A percentile compares a stretch with the other conserved stretches of the same genome.
phyloP scores from a whole-genome alignment of 2,888 invertebrate species.

The Apodemia hepburni region DNA sequence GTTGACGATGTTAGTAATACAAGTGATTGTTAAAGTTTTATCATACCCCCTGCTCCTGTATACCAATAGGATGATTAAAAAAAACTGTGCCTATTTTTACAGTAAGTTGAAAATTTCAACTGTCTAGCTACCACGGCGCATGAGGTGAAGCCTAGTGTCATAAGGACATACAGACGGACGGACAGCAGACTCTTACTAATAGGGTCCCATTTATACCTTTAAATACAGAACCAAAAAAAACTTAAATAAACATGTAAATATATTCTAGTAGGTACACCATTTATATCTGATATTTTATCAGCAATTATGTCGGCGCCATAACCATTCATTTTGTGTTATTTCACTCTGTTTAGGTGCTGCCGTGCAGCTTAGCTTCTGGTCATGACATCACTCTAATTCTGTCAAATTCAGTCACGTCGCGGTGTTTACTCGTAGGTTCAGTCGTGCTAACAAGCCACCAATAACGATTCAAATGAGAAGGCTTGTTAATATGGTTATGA shows the following conservation, averaged over 20 bases:
- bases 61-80: no score
- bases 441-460: not conserved
- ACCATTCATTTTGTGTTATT: constrained; percentile 7
- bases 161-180: no score
- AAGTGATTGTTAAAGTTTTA: no score
- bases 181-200: no score
- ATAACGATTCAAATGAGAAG: constrained; percentile 4
- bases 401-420: constrained; percentile 14
- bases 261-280: not conserved
- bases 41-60: no score
- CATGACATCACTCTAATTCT: constrained; percentile 11
- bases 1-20: no score
- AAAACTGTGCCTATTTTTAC: no score
- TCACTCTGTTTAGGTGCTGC: constrained; percentile 6
- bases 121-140: no score
- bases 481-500: constrained; percentile 8
- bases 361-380: constrained; percentile 6
- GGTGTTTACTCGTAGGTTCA: not conserved
- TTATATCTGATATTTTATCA: constrained; percentile 1
- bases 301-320: constrained; percentile 1
- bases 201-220: no score
- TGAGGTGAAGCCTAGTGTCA: no score
- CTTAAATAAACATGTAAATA: not conserved
- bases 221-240: not conserved
- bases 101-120: no score